Evolutionary conservation across 2,113 vertebrate genomes (phyloP).

Genomic region (Paralichthys olivaceus): DNA sequence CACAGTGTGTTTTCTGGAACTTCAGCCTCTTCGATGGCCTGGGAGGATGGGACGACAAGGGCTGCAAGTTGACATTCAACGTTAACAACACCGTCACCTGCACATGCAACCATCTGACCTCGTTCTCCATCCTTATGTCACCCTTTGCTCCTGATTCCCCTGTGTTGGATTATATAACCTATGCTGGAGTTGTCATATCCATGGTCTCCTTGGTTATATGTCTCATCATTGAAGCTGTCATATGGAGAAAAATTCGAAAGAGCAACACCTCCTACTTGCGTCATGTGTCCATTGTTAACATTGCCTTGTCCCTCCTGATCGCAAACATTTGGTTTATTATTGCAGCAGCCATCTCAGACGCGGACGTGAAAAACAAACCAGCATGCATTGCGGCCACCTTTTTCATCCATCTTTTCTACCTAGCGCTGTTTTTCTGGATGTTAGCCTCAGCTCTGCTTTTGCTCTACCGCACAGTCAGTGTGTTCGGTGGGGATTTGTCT

Average conservation of each 20-base stretch:
- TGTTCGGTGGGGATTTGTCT: constrained; percentile 72
- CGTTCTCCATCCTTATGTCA: constrained; percentile 92
- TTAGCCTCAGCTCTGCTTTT: constrained; percentile 85
- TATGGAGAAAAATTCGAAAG: constrained; percentile 84
- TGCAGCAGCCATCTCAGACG: constrained; percentile 43
- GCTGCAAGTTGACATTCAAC: constrained; percentile 32
- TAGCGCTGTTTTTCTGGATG: constrained; percentile 92
- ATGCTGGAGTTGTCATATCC: constrained; percentile 85
- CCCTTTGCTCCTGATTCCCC: constrained; percentile 16
- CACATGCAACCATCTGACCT: constrained; percentile 87
- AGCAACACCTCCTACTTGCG: constrained; percentile 84
- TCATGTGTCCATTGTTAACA: constrained; percentile 82
- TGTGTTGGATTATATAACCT: constrained; percentile 75
- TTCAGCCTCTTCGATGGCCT: constrained; percentile 63
- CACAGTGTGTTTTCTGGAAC: constrained; percentile 86
- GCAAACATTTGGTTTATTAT: constrained; percentile 78
- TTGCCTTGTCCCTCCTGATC: constrained; percentile 67
- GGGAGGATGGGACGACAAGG: constrained; percentile 77
- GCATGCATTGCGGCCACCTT: constrained; percentile 83
- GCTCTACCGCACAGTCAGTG: constrained; percentile 81
- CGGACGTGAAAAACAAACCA: rapidly evolving
- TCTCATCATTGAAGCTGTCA: constrained; percentile 81
- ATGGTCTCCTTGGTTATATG: constrained; percentile 84
- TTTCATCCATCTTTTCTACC: constrained; percentile 82
- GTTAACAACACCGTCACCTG: constrained; percentile 67